phyloP scores from a whole-genome alignment of 2,797 vertebrate genomes.

The Hapalemur alaotrensis region DNA sequence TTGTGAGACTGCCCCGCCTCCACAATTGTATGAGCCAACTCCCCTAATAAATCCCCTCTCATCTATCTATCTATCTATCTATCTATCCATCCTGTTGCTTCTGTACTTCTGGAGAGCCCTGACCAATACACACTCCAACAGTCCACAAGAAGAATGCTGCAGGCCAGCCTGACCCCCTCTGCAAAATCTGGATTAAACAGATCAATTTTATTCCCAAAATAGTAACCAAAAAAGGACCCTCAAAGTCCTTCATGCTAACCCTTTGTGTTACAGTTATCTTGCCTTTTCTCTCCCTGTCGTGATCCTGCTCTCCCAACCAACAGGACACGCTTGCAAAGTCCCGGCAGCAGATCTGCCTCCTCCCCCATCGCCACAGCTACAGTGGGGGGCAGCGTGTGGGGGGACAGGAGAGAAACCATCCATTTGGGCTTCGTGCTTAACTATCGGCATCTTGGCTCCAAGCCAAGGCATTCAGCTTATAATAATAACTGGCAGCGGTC shows the following conservation, averaged over 20 bases:
- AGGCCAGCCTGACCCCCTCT: not conserved
- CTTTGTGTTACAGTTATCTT: not conserved
- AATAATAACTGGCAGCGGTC: constrained; percentile 82
- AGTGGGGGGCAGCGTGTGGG: constrained; percentile 14
- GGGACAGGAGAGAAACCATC: constrained; percentile 72
- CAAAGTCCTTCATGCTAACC: not conserved
- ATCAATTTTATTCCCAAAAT: not conserved
- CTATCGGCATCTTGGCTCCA: constrained; percentile 80
- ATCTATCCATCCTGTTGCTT: not conserved
- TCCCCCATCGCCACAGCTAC: constrained; percentile 51
- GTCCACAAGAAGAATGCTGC: not conserved
- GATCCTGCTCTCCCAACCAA: not conserved
- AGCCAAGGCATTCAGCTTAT: constrained; percentile 80
- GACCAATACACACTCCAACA: not conserved
- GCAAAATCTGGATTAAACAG: too few species aligned
- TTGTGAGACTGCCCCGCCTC: not conserved
- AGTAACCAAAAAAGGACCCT: not conserved
- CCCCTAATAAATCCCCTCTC: not conserved
- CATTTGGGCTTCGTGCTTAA: constrained; percentile 80
- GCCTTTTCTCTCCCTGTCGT: not conserved
- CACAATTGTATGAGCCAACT: not conserved
- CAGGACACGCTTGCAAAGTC: constrained; percentile 48
- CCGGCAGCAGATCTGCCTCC: not conserved
- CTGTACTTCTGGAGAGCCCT: not conserved
- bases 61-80: not conserved